Evolutionary conservation across 2,113 vertebrate genomes (phyloP), one percentile per base, ranked within the genome.

Genomic region (Hystrix brachyura): DNA sequence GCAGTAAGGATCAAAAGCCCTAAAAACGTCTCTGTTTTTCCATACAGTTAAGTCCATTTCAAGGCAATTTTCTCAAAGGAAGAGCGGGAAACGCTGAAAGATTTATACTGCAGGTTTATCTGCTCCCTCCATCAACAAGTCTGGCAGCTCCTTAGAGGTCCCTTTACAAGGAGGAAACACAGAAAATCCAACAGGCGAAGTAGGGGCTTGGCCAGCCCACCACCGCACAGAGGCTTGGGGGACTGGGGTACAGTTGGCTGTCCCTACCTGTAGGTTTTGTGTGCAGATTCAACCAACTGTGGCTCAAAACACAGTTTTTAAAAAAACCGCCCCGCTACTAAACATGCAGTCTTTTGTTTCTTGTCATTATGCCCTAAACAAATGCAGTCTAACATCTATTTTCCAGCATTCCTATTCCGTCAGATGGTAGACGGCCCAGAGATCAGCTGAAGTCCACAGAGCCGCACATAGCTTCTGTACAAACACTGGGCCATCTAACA

Each of bases 1-100:
- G n/a, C 46, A 69, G 51, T 89, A 62, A 83, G 65, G 76, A 87
- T 90, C n/a, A 65, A 84, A 90, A 55, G 23, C 1, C 67, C 92
- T 89, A 5, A 11, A 85, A 86, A 64, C 6, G 2, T 15, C 21
- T 53, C 21, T 57, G 13, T 55, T 19, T 51, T 25, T 25, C 59
- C 59, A 60, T 29, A 12, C 29, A 62, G 19, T 82, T 29, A 83
- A 60, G 80, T 55, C 27, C 1, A 18, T 90, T 95, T 72, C 32
- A 84, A 92, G 53, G 18, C 62, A 94, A n/a, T n/a, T 90, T 90
- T 46, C 79, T 86, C 87, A 74, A 92, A 79, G 48, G 25, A 83
- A 86, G 74, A 87, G 59, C 8, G 17, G n/a, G 38, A 78, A 62
- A 64, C 32, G 14, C 10, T 76, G 11, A 64, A 60, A 72, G 32